Conservation (phyloP, 2,888 invertebrate species). For the Protula sp. region DNA sequence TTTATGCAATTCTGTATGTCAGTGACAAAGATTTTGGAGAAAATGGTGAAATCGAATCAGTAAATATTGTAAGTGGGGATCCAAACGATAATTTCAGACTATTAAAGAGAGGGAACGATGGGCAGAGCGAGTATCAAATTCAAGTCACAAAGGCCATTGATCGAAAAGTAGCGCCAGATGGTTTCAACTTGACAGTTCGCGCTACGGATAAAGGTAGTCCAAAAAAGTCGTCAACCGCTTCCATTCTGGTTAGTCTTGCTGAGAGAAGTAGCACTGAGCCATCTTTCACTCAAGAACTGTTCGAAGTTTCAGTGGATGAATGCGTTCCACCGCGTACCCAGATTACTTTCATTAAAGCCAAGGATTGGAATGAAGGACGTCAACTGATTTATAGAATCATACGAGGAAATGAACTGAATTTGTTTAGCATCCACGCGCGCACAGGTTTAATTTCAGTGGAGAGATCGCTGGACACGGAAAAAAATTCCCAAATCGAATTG, state of each 20-base stretch:
- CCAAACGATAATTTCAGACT: conserved; percentile 83
- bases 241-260: conserved; percentile 72
- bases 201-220: conserved; percentile 73
- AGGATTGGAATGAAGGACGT: conserved; percentile 75
- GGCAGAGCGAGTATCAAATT: conserved; percentile 59
- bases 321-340: conserved; percentile 84
- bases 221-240: conserved; percentile 36
- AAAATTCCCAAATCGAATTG: conserved; percentile 61
- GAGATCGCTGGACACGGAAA: conserved; percentile 76
- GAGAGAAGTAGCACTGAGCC: conserved; percentile 83
- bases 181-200: conserved; percentile 80
- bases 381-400: conserved; percentile 75
- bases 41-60: conserved; percentile 68
- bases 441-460: conserved; percentile 86
- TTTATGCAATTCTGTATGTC: conserved; percentile 84
- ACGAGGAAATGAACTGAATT: conserved; percentile 77
- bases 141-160: conserved; percentile 72
- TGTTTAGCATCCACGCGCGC: conserved; percentile 79
- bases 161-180: conserved; percentile 71
- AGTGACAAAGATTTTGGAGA: conserved; percentile 76
- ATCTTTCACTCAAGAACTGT: conserved; percentile 66
- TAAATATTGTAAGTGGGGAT: conserved; percentile 75
- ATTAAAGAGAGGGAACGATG: conserved; percentile 20
- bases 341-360: conserved; percentile 78
- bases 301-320: conserved; percentile 82